Percentiles rank a stretch among this genome's conserved stretches.
phyloP scores from a whole-genome alignment of 2,113 vertebrate species.

The Platysteira castanea region DNA sequence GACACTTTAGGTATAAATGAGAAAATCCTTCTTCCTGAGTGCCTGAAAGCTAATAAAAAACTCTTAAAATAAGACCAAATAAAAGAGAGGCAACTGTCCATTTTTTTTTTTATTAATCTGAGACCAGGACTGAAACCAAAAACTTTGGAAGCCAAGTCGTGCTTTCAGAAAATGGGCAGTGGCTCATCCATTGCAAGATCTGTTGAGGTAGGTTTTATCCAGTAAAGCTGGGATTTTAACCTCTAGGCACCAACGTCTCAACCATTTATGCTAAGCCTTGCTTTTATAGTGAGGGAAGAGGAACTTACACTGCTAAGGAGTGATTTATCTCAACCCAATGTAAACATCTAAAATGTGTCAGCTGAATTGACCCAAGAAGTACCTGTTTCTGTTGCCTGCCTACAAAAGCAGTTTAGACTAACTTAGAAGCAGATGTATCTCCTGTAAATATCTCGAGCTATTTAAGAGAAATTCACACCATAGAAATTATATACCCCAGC shows the following conservation, averaged over 20 bases:
- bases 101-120: not conserved
- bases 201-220: not conserved
- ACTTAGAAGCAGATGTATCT: not conserved
- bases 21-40: not conserved
- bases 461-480: not conserved
- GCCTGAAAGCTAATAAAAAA: not conserved
- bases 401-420: not conserved
- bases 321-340: accelerated
- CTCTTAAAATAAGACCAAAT: not conserved
- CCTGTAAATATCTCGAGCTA: not conserved
- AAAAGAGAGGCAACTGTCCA: not conserved
- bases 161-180: not conserved
- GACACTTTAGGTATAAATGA: not conserved
- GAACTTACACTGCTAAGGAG: not conserved
- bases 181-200: not conserved
- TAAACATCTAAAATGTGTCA: not conserved
- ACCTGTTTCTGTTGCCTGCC: not conserved
- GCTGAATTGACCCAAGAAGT: not conserved
- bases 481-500: not conserved
- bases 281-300: not conserved
- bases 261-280: not conserved
- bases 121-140: not conserved
- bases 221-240: not conserved
- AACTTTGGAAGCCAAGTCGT: not conserved
- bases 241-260: not conserved